phyloP scores from a whole-genome alignment of 2,113 vertebrate species.

The Leptobrachium leishanense region DNA sequence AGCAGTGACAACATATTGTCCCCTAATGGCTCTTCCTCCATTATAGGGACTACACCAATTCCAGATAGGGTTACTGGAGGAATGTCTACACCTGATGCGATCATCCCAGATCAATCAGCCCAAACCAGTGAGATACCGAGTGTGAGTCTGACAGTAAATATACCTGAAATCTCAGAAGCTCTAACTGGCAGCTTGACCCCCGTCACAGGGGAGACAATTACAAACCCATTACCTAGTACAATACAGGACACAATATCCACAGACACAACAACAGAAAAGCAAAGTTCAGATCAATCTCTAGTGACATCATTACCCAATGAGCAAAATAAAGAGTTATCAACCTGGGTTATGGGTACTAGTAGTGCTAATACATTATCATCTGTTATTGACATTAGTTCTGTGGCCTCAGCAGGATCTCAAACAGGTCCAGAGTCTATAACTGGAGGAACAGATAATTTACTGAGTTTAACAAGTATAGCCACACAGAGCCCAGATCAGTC shows the following conservation, averaged over 20 bases:
- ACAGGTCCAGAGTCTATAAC: background rate
- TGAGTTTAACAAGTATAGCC: background rate
- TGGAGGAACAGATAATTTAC: background rate
- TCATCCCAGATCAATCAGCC: background rate
- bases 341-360: background rate
- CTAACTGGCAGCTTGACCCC: background rate
- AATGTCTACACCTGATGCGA: background rate
- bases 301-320: background rate
- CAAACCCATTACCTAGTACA: background rate
- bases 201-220: background rate
- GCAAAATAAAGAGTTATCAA: background rate
- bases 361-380: background rate
- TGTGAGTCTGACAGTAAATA: background rate
- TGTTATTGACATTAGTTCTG: background rate
- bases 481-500: background rate
- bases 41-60: too few species aligned
- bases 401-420: background rate
- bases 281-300: background rate
- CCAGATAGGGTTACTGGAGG: too few species aligned
- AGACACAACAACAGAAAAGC: background rate
- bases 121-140: too few species aligned
- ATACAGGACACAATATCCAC: background rate
- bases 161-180: background rate
- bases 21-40: background rate
- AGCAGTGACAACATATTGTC: background rate